phyloP scores from a whole-genome alignment of 2,888 invertebrate species.

The Autographa pulchrina region DNA sequence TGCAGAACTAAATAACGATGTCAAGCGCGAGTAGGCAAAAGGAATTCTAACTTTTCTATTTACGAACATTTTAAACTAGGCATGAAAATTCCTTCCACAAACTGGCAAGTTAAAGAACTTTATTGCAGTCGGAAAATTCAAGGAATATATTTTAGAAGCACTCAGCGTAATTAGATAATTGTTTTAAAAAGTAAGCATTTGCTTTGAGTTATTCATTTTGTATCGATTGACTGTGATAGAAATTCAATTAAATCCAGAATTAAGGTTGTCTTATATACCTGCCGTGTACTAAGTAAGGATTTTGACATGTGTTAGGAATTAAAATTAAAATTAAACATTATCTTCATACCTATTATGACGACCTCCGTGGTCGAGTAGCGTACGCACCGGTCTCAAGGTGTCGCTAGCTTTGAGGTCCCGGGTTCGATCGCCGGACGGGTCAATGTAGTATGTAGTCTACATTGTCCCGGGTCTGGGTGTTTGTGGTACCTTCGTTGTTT shows the following conservation, averaged over 20 bases:
- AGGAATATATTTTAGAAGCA: neutral
- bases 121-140: slow-evolving; percentile 3
- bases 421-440: too few relatives aligned
- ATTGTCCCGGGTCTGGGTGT: too few relatives aligned
- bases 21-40: slow-evolving; percentile 28
- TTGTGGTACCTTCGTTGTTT: too few relatives aligned
- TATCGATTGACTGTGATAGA: neutral
- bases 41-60: slow-evolving; percentile 42
- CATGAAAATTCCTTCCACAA: slow-evolving; percentile 27
- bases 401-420: too few relatives aligned
- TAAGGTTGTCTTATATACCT: too few relatives aligned
- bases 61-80: slow-evolving; percentile 40
- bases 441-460: too few relatives aligned
- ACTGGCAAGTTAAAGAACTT: slow-evolving; percentile 12
- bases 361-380: too few relatives aligned
- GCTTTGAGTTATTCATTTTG: neutral
- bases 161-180: neutral
- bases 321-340: too few relatives aligned
- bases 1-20: slow-evolving; percentile 50
- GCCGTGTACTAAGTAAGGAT: too few relatives aligned
- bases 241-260: neutral
- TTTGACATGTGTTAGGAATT: too few relatives aligned
- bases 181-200: neutral
- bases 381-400: too few relatives aligned
- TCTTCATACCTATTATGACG: too few relatives aligned